Evolutionary conservation across 2,888 invertebrate species (phyloP).

Genomic region (Mechanitis mazaeus): DNA sequence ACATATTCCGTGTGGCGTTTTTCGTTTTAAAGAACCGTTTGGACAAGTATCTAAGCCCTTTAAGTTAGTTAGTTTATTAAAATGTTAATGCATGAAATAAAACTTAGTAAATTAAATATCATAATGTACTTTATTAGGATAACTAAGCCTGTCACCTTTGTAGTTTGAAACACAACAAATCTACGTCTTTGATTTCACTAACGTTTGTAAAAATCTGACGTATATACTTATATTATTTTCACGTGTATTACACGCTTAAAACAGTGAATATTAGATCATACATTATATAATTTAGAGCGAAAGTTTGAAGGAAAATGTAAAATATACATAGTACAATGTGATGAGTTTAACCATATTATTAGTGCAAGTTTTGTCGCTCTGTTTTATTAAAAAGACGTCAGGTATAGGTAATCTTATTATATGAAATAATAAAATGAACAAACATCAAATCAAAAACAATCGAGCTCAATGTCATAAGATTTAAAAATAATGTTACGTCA

Average conservation of each 20-base stretch:
- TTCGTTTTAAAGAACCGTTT: background rate
- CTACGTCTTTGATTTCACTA: constrained; percentile 54
- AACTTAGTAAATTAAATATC: constrained; percentile 44
- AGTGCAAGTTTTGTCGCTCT: background rate
- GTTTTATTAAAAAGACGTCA: too few species aligned
- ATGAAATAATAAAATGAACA: too few species aligned
- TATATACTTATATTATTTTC: background rate
- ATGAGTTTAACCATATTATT: background rate
- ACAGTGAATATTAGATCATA: constrained; percentile 3
- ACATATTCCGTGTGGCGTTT: background rate
- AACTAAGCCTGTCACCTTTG: constrained; percentile 61
- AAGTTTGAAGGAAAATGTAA: background rate
- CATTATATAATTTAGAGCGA: constrained; percentile 1
- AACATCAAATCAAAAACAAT: too few species aligned
- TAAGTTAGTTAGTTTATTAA: background rate
- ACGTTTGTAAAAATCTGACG: constrained; percentile 49
- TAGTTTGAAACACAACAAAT: constrained; percentile 59
- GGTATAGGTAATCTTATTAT: too few species aligned
- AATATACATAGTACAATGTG: background rate
- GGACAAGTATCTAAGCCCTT: background rate
- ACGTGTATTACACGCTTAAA: background rate
- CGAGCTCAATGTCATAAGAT: too few species aligned
- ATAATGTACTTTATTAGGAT: constrained; percentile 73
- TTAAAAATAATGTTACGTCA: too few species aligned
- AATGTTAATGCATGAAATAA: constrained; percentile 32